Conservation (phyloP, 30 jellyfish, hydroid and myxozoan species). For the Turritopsis rubra region DNA sequence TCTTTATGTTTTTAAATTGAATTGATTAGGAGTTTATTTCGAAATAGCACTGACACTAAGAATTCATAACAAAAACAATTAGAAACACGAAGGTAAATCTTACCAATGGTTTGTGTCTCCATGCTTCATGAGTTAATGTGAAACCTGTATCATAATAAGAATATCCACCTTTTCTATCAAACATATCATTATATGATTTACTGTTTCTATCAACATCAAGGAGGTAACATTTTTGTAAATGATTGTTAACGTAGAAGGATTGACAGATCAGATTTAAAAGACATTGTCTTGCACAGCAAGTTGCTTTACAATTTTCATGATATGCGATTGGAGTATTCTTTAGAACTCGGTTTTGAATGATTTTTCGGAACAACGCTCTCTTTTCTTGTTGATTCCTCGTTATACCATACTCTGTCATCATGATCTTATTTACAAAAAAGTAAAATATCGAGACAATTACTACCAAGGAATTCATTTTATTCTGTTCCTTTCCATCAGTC, state of each 20-base stretch:
- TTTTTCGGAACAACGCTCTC: neutral
- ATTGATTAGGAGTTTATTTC: too few relatives aligned
- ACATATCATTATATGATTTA: neutral
- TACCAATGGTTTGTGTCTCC: neutral
- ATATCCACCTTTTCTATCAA: neutral
- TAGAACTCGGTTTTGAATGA: neutral
- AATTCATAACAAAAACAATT: too few relatives aligned
- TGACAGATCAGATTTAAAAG: neutral
- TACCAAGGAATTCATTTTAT: neutral
- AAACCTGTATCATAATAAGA: neutral
- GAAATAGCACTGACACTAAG: too few relatives aligned
- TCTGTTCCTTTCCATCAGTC: neutral
- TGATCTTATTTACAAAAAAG: neutral
- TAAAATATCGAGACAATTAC: neutral
- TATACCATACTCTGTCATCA: neutral
- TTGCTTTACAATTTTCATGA: neutral
- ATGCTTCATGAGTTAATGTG: neutral
- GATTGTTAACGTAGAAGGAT: neutral
- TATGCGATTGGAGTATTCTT: neutral
- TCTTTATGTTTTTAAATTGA: too few relatives aligned
- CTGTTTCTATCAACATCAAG: neutral
- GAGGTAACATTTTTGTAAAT: neutral
- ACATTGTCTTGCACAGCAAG: neutral
- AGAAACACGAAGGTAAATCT: too few relatives aligned
- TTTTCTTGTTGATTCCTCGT: neutral